Evolutionary conservation across 2,797 vertebrate genomes (phyloP), one percentile per base, ranked within the genome.

Genomic region (Luscinia megarhynchos): DNA sequence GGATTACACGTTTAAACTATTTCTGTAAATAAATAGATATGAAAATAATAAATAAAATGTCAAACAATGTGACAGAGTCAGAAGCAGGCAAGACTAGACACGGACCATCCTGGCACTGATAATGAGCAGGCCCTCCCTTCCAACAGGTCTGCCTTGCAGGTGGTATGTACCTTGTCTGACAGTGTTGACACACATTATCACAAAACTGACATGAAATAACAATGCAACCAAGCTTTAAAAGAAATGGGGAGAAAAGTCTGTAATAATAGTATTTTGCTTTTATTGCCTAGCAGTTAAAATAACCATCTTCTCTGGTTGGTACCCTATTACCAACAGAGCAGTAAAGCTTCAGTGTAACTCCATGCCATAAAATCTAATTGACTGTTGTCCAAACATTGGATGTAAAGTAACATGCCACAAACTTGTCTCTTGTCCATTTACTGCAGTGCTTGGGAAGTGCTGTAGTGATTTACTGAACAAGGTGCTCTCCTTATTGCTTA

Each of bases 251-350:
- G 76, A 95, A 96, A 92, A 94, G 69, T 72, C 66, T 54, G 32
- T 97, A 97, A 97, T 97, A 95, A 96, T 68, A 96, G 94, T 91
- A 40, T 97, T 98, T 96, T 95, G 40, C 61, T 94, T 96, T 97
- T 94, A 97, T 89, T 97, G 75, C 85, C 82, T 90, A 79, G 84
- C 90, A 77, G 88, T 97, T 94, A 97, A 97, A 98, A 96, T 94
- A 95, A 96, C 87, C 78, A 41, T 88, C 86, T 93, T 78, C 69
- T 93, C 73, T 51, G 15, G 73, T 68, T 95, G 80, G 72, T 85
- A 89, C 87, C 84, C 84, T 76, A 41, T 86, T 94, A 87, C 95
- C 76, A 46, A 87, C 83, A 86, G 36, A 87, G 77, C 76, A 57
- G 43, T 64, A 61, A 80, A 94, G 53, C 69, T 82, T 87, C 87